Evolutionary conservation across 2,888 invertebrate genomes (phyloP).

Genomic region (Eupithecia dodoneata): DNA sequence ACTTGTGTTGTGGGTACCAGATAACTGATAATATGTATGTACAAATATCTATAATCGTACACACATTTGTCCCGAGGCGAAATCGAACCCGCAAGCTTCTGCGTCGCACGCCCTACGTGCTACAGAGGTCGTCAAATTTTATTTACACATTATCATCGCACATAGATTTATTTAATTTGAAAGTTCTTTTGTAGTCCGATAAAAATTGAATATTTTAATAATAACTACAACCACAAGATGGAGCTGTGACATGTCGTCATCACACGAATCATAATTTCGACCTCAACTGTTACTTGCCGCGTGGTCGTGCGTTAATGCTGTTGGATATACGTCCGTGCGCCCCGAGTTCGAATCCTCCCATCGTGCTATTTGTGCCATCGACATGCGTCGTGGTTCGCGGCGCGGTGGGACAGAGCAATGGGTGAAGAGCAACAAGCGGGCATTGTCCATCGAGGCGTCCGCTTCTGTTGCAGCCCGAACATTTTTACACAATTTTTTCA

Average conservation of each 20-base stretch:
- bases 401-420: conserved; percentile 69
- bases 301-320: conserved; percentile 42
- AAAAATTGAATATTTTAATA: background rate
- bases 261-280: conserved; percentile 44
- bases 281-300: accelerated
- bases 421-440: conserved; percentile 81
- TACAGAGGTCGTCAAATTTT: no score
- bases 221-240: conserved; percentile 54
- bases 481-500: conserved; percentile 45
- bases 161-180: background rate
- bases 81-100: no score
- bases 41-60: no score
- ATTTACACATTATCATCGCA: background rate
- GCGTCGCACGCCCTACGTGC: no score
- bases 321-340: background rate
- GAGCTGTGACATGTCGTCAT: conserved; percentile 46
- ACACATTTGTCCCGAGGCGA: no score
- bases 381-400: conserved; percentile 58
- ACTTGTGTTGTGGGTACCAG: no score
- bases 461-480: conserved; percentile 80
- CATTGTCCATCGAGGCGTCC: conserved; percentile 70
- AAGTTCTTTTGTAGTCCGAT: background rate
- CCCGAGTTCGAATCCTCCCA: conserved; percentile 61
- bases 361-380: conserved; percentile 57
- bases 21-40: no score